Percentiles rank a stretch among this genome's conserved stretches.
Conservation (phyloP, 2,888 invertebrate species). For the Sarcophaga variegata region DNA sequence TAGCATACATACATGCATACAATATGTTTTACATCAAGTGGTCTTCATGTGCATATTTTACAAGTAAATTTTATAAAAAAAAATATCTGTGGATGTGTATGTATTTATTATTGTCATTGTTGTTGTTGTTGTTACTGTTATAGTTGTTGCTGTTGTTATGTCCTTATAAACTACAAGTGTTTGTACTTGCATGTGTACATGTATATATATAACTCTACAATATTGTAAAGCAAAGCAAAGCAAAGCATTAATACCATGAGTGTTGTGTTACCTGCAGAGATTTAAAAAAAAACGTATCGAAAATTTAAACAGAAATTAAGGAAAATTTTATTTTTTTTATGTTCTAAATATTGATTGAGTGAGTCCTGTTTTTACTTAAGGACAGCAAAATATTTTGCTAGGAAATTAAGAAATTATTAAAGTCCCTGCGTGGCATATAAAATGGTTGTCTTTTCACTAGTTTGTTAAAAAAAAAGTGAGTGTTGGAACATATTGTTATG, state of each 20-base stretch:
- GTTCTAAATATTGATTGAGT: too few species aligned
- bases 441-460: too few species aligned
- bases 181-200: not conserved
- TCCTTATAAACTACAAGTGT: not conserved
- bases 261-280: conserved; percentile 24
- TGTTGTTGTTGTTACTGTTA: not conserved
- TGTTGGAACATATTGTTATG: too few species aligned
- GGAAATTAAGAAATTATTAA: too few species aligned
- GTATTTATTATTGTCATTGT: not conserved
- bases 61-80: conserved; percentile 3
- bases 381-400: too few species aligned
- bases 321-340: too few species aligned
- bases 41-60: conserved; percentile 59
- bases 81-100: not conserved
- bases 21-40: conserved; percentile 65
- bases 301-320: not conserved
- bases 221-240: too few species aligned
- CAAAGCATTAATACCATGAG: conserved; percentile 24
- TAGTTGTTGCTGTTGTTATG: not conserved
- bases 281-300: not conserved
- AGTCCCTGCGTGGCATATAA: too few species aligned
- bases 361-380: too few species aligned
- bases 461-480: too few species aligned
- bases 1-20: not conserved
- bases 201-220: not conserved